These are phyloP conservation scores for Girardia tigrina DNA, from an alignment of 2,888 invertebrate genomes.

Conservation along the genomic window DNA sequence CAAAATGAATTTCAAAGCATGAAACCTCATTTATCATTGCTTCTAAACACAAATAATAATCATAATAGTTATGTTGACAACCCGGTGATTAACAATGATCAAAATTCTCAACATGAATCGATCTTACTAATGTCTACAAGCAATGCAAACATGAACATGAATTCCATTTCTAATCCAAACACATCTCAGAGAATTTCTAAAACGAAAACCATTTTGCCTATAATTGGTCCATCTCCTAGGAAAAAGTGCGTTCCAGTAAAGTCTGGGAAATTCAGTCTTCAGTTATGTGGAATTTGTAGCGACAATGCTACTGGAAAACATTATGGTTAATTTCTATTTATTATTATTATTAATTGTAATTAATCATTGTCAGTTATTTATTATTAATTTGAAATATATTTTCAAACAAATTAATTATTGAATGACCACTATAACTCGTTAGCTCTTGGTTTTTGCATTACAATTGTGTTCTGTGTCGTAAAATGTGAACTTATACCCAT, in stretches of 20 bases:
- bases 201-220: conserved; percentile 2
- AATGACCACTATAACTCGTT: too few relatives aligned
- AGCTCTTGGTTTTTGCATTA: too few relatives aligned
- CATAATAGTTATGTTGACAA: too few relatives aligned
- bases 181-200: not conserved
- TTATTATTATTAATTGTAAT: too few relatives aligned
- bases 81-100: too few relatives aligned
- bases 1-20: not conserved
- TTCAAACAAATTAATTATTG: too few relatives aligned
- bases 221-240: not conserved
- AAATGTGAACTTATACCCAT: too few relatives aligned
- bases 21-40: not conserved
- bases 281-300: not conserved
- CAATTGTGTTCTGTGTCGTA: too few relatives aligned
- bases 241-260: not conserved
- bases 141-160: not conserved
- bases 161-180: not conserved
- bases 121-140: too few relatives aligned
- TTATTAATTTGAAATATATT: too few relatives aligned
- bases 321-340: not conserved
- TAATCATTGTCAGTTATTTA: too few relatives aligned
- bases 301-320: conserved; percentile 11
- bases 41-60: not conserved
- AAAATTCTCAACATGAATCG: too few relatives aligned
- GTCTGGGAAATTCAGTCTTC: not conserved